Evolutionary conservation across 2,888 invertebrate genomes (phyloP).

Genomic region (Acrobasis repandana): DNA sequence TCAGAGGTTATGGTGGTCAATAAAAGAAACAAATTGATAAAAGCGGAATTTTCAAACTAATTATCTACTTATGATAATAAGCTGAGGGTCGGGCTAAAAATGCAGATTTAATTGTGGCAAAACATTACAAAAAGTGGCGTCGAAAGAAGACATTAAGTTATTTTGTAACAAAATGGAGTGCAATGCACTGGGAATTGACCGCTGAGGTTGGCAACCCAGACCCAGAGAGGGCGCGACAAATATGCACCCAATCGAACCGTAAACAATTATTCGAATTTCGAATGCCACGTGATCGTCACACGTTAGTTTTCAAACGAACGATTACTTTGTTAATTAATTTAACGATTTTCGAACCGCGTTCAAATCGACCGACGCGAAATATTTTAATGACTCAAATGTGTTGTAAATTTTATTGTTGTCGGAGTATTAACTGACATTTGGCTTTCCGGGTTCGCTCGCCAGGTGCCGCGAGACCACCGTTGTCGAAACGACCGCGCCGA

Average conservation of each 20-base stretch:
- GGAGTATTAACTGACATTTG: conserved; percentile 64
- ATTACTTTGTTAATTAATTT: conserved; percentile 51
- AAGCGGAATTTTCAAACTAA: conserved; percentile 67
- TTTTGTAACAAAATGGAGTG: conserved; percentile 76
- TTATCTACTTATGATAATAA: conserved; percentile 73
- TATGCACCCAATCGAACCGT: conserved; percentile 58
- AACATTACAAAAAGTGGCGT: conserved; percentile 60
- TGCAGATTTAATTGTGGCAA: conserved; percentile 67
- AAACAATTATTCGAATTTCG: conserved; percentile 64
- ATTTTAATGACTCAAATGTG: conserved; percentile 24
- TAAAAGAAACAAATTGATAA: conserved; percentile 55
- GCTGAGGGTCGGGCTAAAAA: conserved; percentile 58
- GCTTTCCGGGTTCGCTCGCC: conserved; percentile 66
- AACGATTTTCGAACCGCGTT: conserved; percentile 36
- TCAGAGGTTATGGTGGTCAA: conserved; percentile 49
- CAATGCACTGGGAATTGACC: conserved; percentile 71
- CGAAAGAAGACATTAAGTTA: conserved; percentile 66
- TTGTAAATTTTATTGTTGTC: conserved; percentile 37
- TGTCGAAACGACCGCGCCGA: conserved; percentile 57
- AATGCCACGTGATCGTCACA: conserved; percentile 56
- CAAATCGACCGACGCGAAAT: conserved; percentile 33
- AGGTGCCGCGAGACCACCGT: conserved; percentile 65
- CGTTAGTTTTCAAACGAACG: conserved; percentile 47
- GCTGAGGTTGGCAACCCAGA: conserved; percentile 63
- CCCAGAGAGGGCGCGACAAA: conserved; percentile 52